Evolutionary conservation across 53 echinoderm and acorn worm species (phyloP), one percentile per base, ranked within the genome.

Genomic region (Apostichopus leukothele): DNA sequence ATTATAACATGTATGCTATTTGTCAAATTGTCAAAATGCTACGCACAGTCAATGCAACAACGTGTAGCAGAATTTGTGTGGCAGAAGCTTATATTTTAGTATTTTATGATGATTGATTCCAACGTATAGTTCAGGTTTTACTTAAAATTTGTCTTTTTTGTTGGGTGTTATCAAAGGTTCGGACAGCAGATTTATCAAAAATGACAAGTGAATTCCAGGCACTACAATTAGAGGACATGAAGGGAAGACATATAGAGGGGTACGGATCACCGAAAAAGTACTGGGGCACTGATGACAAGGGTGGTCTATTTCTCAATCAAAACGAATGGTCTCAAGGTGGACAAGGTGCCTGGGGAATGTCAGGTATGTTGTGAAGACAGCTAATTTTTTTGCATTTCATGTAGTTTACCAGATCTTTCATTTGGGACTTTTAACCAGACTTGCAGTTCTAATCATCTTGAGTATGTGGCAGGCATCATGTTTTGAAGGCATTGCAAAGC

Each of bases 191-290:
- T 86, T 89, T 96, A 19, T 78, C 88, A 53, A 90, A 91, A 78
- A 92, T 96, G 93, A 96, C 93, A 12, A 95, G 88, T 52, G 93
- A 95, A 83, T 96, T 96, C 91, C 93, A 96, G 50, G 92, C 95
- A 6, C 79, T 96, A 61, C 93, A 96, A 53, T 91, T 96, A 22
- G 95, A 89, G 50, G 93, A 95, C 73, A 79, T 77, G n/a, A 84
- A 93, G 66, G 78, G 57, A 11, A 77, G 92, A 86, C 90, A 90
- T 74, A 90, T 90, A 83, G 94, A 92, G n/a, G 91, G 7, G 7
- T 86, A 73, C 23, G 87, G 87, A 51, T 86, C 87, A 11, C 87
- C 87, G 18, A 86, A 86, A 50, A 86, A 86, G 23, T 86, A 86
- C 87, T 86, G 92, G 89, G 91, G 88, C 55, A 73, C 87, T 57